Percentiles rank a stretch among this genome's conserved stretches.
These are phyloP conservation scores for Lasioglossum villosulum DNA, from an alignment of 2,888 invertebrate species.

Conservation along the genomic window DNA sequence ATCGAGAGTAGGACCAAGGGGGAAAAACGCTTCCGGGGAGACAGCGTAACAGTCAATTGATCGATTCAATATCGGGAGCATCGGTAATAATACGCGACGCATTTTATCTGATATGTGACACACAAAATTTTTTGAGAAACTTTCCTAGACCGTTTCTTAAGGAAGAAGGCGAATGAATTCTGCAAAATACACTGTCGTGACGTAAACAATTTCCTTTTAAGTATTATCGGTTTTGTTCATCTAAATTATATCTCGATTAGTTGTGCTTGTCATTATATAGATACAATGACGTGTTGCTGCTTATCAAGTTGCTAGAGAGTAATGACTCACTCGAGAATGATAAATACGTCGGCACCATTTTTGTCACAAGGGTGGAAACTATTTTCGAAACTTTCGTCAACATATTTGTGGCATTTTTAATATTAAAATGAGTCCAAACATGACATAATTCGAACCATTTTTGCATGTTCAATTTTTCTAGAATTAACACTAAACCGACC, in stretches of 20 bases:
- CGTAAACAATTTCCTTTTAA: background rate
- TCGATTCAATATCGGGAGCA: conserved; percentile 22
- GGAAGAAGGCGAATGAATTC: background rate
- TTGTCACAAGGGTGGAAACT: background rate
- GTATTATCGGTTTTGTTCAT: background rate
- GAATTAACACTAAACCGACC: too few species aligned
- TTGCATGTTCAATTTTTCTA: background rate
- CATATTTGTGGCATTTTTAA: background rate
- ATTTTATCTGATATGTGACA: background rate
- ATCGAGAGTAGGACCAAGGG: background rate
- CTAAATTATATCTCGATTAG: background rate
- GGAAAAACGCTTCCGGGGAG: background rate
- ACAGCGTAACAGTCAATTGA: background rate
- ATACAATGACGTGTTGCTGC: background rate
- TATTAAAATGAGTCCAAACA: background rate
- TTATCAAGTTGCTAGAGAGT: background rate
- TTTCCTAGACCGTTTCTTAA: background rate
- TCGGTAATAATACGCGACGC: conserved; percentile 6
- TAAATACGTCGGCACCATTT: background rate
- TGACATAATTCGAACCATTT: background rate
- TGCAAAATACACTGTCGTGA: background rate
- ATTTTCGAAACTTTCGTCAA: background rate
- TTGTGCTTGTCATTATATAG: background rate
- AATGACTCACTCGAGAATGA: background rate
- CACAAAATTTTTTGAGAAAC: background rate